phyloP scores from a whole-genome alignment of 2,797 vertebrate genomes.

The Odontamblyopus lacepedii region DNA sequence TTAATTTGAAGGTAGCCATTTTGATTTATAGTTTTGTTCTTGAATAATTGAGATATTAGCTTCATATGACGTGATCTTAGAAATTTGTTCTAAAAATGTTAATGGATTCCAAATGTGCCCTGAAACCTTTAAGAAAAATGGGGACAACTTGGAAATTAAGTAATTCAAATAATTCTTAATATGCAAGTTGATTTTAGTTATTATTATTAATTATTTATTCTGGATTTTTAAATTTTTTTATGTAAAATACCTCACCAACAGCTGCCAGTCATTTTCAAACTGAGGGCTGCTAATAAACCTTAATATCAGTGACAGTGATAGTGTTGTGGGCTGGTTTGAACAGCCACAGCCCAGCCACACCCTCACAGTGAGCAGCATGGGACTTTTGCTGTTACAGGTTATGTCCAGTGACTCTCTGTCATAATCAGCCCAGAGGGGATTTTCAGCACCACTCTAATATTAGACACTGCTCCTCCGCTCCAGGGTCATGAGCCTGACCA shows the following conservation, averaged over 20 bases:
- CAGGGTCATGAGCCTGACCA: constrained; percentile 15
- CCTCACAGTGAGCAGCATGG: constrained; percentile 5
- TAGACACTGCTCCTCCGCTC: constrained; percentile 31
- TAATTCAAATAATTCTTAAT: background rate
- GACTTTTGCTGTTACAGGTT: constrained; percentile 46
- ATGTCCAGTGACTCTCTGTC: constrained; percentile 38
- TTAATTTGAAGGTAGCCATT: background rate
- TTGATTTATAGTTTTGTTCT: background rate
- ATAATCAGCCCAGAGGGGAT: constrained; percentile 66
- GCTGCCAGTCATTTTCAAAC: background rate
- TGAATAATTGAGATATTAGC: background rate
- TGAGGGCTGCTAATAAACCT: background rate
- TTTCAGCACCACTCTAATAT: constrained; percentile 61
- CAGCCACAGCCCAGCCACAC: background rate
- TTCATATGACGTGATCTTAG: background rate
- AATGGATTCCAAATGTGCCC: background rate
- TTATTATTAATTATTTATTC: too few relatives aligned
- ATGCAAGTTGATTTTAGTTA: too few relatives aligned
- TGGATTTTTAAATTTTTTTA: too few relatives aligned
- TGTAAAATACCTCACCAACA: background rate
- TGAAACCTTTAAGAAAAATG: background rate
- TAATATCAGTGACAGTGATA: background rate
- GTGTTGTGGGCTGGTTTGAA: background rate
- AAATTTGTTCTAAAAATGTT: background rate
- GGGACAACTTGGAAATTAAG: background rate